Conservation (phyloP, 2,888 invertebrate species). For the Pyrrhosoma nymphula region DNA sequence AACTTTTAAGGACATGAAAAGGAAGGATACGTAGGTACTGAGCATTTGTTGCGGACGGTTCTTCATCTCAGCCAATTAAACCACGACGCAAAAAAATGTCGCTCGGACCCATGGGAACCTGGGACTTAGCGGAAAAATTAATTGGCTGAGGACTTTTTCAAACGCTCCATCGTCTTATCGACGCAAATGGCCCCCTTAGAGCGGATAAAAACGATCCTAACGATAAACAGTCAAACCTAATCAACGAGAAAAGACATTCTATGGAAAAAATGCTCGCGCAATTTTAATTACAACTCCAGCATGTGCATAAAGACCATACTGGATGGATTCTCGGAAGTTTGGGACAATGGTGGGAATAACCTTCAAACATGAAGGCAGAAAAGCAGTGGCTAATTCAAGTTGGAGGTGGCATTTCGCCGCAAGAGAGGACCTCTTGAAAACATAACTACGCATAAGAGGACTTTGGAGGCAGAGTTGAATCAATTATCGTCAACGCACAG, state of each 20-base stretch:
- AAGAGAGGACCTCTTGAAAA: too few relatives aligned
- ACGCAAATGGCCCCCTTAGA: not conserved
- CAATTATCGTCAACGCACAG: too few relatives aligned
- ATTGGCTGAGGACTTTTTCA: not conserved
- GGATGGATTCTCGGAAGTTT: too few relatives aligned
- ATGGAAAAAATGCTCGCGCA: not conserved
- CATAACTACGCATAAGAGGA: too few relatives aligned
- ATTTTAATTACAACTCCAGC: not conserved
- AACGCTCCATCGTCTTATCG: not conserved
- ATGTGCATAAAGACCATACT: too few relatives aligned
- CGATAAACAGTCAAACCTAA: not conserved
- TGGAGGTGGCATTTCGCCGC: too few relatives aligned
- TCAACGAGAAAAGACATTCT: not conserved
- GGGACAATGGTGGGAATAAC: too few relatives aligned
- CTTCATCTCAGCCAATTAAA: conserved; percentile 26
- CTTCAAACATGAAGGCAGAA: too few relatives aligned
- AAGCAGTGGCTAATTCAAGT: too few relatives aligned
- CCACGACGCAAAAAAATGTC: not conserved
- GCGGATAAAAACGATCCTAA: not conserved
- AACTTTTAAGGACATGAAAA: conserved; percentile 19
- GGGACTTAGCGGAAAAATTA: not conserved
- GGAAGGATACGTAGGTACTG: not conserved
- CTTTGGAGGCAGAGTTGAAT: too few relatives aligned
- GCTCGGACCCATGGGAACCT: not conserved
- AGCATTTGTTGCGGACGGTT: not conserved